Conservation (phyloP, 2,888 invertebrate species). For the Oxyteleia sp. region DNA sequence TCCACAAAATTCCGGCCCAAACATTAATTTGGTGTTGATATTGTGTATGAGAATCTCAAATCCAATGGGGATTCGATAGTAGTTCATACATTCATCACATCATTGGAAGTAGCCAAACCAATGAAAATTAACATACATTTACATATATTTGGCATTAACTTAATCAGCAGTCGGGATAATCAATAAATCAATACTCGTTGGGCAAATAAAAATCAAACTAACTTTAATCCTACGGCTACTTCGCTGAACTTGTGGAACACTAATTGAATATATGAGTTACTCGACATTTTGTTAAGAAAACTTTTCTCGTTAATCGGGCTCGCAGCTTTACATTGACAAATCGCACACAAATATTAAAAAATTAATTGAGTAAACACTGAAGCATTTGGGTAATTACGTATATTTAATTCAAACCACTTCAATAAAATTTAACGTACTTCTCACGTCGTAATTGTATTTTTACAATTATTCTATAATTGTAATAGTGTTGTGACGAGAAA, state of each 20-base stretch:
- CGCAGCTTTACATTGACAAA: constrained; percentile 23
- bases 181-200: constrained; percentile 26
- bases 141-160: constrained; percentile 18
- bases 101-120: background rate
- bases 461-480: too few relatives aligned
- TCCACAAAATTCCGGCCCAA: too few relatives aligned
- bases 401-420: constrained; percentile 13
- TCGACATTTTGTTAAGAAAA: constrained; percentile 29
- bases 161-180: constrained; percentile 20
- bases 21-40: too few relatives aligned
- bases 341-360: constrained; percentile 13
- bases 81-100: background rate
- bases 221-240: constrained; percentile 2
- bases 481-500: too few relatives aligned
- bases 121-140: constrained; percentile 12
- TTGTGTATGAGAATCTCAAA: too few relatives aligned
- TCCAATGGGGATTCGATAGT: background rate
- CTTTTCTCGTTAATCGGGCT: constrained; percentile 34
- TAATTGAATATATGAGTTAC: constrained; percentile 20
- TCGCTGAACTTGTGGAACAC: constrained; percentile 4
- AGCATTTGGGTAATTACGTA: constrained; percentile 12
- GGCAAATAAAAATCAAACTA: constrained; percentile 14
- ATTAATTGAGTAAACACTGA: constrained; percentile 13
- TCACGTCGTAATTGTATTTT: too few relatives aligned
- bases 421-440: constrained; percentile 22